Evolutionary conservation across 2,888 invertebrate genomes (phyloP), one percentile per base, ranked within the genome.

Genomic region (Limenitis camilla): DNA sequence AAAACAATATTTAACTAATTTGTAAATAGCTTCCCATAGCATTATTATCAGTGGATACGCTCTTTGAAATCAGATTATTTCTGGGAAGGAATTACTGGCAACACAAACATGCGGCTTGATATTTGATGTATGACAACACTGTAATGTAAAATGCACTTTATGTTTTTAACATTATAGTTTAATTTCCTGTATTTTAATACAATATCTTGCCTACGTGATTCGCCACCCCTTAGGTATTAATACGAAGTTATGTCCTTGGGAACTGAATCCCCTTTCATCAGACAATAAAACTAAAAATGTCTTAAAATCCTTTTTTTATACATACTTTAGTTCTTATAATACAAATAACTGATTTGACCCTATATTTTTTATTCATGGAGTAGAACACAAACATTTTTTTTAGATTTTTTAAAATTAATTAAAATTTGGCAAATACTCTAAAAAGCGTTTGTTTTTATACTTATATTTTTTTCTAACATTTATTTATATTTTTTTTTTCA

Each of bases 241-340:
- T 74, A 76, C 68, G 73, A 73, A 78, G 68, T 79, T 74, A 79
- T 76, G 74, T 68, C 73, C 78, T 75, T 82, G 82, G 78, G 80
- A 83, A 81, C 73, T 52, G 42, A 56, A 60, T 74, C 71, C 74
- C 73, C 72, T 74, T 68, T 70, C 60, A 56, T 56, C 54, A 65
- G 64, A 70, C 69, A 76, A 74, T 76, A 73, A 78, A 75, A 69
- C 69, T 63, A 69, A 73, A 53, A 72, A 63, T 66, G 61, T 70
- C 66, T 67, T 64, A 64, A 71, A 68, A 58, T 54, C 60, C 68
- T 72, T 76, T 78, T 75, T 71, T 57, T 48, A 46, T 32, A 27
- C 46, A 62, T 65, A 61, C 70, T 71, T 74, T 76, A 72, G 50
- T 64, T 61, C 68, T 67, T 3, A 19, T 19, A 19, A 19, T 19